These are phyloP conservation scores for Dolomedes plantarius DNA, from an alignment of 2,888 invertebrate genomes.

Conservation along the genomic window DNA sequence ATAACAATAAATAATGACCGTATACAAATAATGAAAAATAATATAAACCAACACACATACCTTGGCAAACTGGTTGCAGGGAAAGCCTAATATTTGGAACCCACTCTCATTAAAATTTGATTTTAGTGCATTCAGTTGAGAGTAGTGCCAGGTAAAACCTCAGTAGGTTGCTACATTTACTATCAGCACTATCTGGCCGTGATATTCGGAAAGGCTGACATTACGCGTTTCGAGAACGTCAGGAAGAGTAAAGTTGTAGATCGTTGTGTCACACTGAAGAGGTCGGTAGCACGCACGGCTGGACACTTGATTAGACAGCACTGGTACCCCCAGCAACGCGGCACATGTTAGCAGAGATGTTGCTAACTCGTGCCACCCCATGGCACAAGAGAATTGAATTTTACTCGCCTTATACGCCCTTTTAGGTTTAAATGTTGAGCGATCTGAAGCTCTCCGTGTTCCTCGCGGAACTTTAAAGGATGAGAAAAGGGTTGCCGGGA, in stretches of 20 bases:
- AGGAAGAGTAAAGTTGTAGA: slow-evolving; percentile 59
- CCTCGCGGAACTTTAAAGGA: background rate
- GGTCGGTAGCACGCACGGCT: slow-evolving; percentile 44
- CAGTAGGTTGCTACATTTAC: slow-evolving; percentile 79
- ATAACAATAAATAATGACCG: too few species aligned
- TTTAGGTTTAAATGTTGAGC: too few species aligned
- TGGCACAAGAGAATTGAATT: background rate
- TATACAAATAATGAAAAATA: too few species aligned
- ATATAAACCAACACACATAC: too few species aligned
- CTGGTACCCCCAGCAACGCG: background rate
- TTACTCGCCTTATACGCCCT: too few species aligned
- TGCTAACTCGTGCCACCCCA: slow-evolving; percentile 51
- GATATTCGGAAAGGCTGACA: slow-evolving; percentile 65
- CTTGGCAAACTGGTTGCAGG: slow-evolving; percentile 78
- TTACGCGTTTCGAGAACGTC: slow-evolving; percentile 56
- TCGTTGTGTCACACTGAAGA: background rate
- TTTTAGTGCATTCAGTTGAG: slow-evolving; percentile 79
- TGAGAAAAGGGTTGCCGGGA: background rate
- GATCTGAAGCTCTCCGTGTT: background rate
- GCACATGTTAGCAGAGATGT: slow-evolving; percentile 22
- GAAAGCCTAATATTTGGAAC: slow-evolving; percentile 78
- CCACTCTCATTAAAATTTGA: slow-evolving; percentile 75
- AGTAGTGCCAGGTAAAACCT: slow-evolving; percentile 78
- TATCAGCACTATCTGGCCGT: slow-evolving; percentile 76
- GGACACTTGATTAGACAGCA: background rate